Evolutionary conservation across 2,888 invertebrate genomes (phyloP), one percentile per base, ranked within the genome.

Genomic region (Pterostichus niger): DNA sequence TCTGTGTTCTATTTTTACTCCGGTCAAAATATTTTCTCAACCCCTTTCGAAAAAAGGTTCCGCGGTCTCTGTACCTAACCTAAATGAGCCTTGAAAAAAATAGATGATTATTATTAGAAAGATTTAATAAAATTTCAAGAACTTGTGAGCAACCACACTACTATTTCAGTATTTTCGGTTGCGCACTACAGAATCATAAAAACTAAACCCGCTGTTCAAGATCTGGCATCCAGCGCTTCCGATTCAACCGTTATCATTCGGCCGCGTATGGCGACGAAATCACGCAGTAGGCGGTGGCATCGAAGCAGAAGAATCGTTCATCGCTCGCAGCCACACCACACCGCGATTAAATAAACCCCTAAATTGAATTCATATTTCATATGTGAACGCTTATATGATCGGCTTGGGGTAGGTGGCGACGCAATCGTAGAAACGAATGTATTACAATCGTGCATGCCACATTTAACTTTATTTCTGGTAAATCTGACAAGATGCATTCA

Each of bases 281-380:
- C 44, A 44, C 10, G 17, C 15, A 44, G 13, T 10, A 71, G 68
- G 44, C 68, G 68, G 6, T 10, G 40, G 6, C 75, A 75, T n/a
- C 13, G n/a, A 52, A 13, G 52, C 11, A 52, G 75, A 75, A 75
- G 68, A 44, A 71, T 71, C 68, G 46, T 15, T 71, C 68, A 44
- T 44, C 44, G 68, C 68, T 15, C 9, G n/a, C 68, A 71, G 35
- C 33, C 49, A 52, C 24, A 24, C 2, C 24, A 24, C 7, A 46
- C 13, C 49, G 49, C 75, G 75, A 75, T 75, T 54, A 75, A 52
- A 52, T 75, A 49, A 75, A 52, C 33, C 64, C 15, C 44, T 73
- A 52, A 75, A 75, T 75, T 75, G 75, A 52, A 52, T 75, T 52
- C 49, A 54, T 52, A 75, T 54, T 75, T 75, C 35, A 52, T 75